phyloP scores from a whole-genome alignment of 2,888 invertebrate species.

The Andrena bucephala region DNA sequence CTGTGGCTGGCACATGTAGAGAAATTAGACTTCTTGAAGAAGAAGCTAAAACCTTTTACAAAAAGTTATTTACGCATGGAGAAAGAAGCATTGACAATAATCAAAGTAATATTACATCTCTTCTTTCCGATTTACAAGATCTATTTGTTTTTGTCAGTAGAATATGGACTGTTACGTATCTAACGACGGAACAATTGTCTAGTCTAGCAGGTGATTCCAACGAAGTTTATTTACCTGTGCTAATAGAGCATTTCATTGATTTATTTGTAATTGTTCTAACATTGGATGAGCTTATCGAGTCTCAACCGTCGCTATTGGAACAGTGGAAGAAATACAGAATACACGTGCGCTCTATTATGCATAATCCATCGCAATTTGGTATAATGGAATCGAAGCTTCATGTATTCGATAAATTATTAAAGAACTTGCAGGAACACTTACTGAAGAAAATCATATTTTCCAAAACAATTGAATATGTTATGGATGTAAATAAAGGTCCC shows the following conservation, averaged over 20 bases:
- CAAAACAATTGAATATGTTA: conserved; percentile 84
- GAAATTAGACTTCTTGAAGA: conserved; percentile 90
- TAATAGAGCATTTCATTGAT: conserved; percentile 88
- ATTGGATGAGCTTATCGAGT: conserved; percentile 89
- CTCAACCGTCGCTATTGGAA: conserved; percentile 87
- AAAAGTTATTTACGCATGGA: conserved; percentile 83
- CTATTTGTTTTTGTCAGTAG: conserved; percentile 78
- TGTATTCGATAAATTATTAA: conserved; percentile 90
- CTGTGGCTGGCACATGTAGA: conserved; percentile 91
- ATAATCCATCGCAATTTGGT: conserved; percentile 88
- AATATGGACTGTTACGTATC: conserved; percentile 75
- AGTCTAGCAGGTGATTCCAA: conserved; percentile 75
- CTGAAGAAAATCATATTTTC: conserved; percentile 86
- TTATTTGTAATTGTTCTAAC: conserved; percentile 88
- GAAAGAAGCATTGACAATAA: conserved; percentile 84
- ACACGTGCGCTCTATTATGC: conserved; percentile 89
- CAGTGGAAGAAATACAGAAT: conserved; percentile 93
- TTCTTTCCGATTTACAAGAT: conserved; percentile 81
- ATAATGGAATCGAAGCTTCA: conserved; percentile 88
- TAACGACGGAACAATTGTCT: conserved; percentile 79
- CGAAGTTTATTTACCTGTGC: conserved; percentile 81
- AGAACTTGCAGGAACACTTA: conserved; percentile 89
- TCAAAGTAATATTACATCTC: conserved; percentile 72
- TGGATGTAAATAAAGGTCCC: conserved; percentile 86
- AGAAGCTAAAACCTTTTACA: conserved; percentile 88